Base-by-base conservation (phyloP, 2,797 vertebrate species). In the Neopelma chrysocephalum region DNA sequence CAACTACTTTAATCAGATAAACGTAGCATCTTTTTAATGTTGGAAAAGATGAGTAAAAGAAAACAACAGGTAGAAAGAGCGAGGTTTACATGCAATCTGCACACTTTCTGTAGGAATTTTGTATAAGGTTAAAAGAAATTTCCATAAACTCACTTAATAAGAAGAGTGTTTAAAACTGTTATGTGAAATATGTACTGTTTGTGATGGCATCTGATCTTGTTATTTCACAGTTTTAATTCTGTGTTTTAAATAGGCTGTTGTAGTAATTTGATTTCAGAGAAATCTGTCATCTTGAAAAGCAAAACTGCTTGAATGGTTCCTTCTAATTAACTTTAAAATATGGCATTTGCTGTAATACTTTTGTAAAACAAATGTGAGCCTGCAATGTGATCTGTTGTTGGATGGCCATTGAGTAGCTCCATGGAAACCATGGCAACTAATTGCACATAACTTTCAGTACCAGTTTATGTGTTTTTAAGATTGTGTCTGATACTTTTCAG, bases 301-400 rank as follows among this genome's bases (percentile, higher is more conserved):
- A 90, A 80, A 84, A 81, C 76, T 83, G 79, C 84, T 91, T 78
- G 56, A 86, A 50, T 84, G 27, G 14, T 88, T 95, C 43, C 29
- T 94, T 91, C 80, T 90, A 94, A 96, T 96, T 85, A 90, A 82
- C 58, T 95, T 94, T 62, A 80, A 93, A 84, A 77, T 26, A 11
- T 60, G 47, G 38, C 56, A 34, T 88, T 91, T 95, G 76, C 72
- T 85, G 38, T 88, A 91, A 73, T 86, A 64, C 64, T 93, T 91
- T 4, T 60, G 72, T 29, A 66, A 78, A 81, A 70, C 2, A n/a
- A 91, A 23, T 81, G 43, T 10, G 14, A 69, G 76, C 88, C 26
- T 77, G 73, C 62, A 65, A 1, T 50, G 17, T 32, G 58, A 58
- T 83, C 25, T 89, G 16, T 71, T 72, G 70, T 88, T 38, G 21